Evolutionary conservation across 2,113 vertebrate genomes (phyloP).

Genomic region (Neolamprologus sp.): DNA sequence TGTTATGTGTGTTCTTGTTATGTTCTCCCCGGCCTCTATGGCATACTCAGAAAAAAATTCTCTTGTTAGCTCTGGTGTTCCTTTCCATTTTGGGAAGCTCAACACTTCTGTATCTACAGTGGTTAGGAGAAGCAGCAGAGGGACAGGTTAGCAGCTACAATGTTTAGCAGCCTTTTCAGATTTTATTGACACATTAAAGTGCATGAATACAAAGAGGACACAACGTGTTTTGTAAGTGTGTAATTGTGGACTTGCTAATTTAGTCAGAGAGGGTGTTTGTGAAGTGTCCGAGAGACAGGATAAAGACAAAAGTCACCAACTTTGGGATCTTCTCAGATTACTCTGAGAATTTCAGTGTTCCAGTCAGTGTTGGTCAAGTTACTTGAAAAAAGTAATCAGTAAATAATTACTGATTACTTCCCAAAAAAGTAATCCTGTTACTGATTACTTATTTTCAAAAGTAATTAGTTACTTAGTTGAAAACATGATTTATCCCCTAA

Average conservation of each 20-base stretch:
- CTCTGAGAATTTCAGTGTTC: background rate
- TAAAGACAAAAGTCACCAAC: background rate
- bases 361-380: background rate
- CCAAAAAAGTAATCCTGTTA: background rate
- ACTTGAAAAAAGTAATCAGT: background rate
- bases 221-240: background rate
- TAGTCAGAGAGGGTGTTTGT: background rate
- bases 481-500: background rate
- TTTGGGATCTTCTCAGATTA: background rate
- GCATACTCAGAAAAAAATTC: background rate
- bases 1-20: background rate
- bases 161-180: slow-evolving; percentile 26
- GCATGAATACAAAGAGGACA: slow-evolving; percentile 13
- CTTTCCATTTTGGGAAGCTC: background rate
- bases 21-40: background rate
- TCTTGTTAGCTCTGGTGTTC: background rate
- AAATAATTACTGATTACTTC: background rate
- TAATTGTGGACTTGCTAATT: background rate
- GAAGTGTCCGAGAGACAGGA: background rate
- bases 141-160: background rate
- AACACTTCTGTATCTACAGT: background rate
- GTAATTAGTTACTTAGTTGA: background rate
- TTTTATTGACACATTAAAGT: background rate
- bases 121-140: background rate
- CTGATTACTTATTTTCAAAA: background rate